Conservation (phyloP, 2,888 invertebrate genomes). For the Luperina testacea region DNA sequence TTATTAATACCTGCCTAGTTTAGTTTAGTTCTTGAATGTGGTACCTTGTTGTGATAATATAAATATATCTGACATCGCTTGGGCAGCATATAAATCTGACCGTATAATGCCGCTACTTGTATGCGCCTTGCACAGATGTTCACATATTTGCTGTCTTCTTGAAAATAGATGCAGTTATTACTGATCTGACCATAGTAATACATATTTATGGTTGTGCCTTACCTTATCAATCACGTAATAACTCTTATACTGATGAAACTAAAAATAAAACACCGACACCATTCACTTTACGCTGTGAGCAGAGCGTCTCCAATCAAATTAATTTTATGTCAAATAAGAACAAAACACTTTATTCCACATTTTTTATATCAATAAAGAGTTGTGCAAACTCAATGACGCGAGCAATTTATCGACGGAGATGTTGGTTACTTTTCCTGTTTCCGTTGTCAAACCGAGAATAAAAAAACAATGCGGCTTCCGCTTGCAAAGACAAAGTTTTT, state of each 20-base stretch:
- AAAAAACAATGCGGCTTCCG: slow-evolving; percentile 59
- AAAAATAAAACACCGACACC: background rate
- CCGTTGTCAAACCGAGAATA: slow-evolving; percentile 43
- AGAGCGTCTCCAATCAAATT: slow-evolving; percentile 15
- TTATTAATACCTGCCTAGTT: too few species aligned
- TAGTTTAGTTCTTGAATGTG: background rate
- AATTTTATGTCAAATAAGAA: slow-evolving; percentile 21
- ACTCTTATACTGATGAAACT: background rate
- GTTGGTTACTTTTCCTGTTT: slow-evolving; percentile 51
- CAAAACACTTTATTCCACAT: slow-evolving; percentile 20
- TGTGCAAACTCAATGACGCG: slow-evolving; percentile 50
- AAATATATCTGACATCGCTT: background rate
- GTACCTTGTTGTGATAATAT: background rate
- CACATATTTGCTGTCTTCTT: background rate
- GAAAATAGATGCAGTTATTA: background rate
- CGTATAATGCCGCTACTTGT: background rate
- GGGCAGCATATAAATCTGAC: background rate
- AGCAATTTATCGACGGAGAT: slow-evolving; percentile 50
- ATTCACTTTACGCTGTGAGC: background rate
- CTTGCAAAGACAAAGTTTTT: slow-evolving; percentile 56
- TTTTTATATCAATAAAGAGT: slow-evolving; percentile 48
- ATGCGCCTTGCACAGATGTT: background rate
- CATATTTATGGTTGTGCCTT: background rate
- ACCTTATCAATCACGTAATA: too few species aligned
- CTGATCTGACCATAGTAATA: background rate